These are phyloP conservation scores for Gnathonemus echidnorhynchus DNA, from an alignment of 2,113 vertebrate genomes.

Conservation along the genomic window DNA sequence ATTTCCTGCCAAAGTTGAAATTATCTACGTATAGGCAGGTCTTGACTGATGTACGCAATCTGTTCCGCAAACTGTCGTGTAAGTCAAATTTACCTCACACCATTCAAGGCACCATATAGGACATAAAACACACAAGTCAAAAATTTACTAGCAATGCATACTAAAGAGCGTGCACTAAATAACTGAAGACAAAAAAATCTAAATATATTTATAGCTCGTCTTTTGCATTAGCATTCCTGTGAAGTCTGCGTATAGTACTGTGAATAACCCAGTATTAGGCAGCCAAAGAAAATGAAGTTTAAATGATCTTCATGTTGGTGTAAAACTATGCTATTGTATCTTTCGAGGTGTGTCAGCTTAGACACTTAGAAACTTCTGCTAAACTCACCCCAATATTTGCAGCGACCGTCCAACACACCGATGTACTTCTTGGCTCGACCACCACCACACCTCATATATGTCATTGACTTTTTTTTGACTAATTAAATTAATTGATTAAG, in stretches of 20 bases:
- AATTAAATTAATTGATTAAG: background rate
- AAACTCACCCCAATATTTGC: background rate
- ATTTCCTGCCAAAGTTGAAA: background rate
- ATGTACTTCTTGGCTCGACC: background rate
- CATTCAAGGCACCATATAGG: background rate
- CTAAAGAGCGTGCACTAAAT: background rate
- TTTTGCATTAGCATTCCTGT: background rate
- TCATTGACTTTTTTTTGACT: background rate
- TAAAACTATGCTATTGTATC: background rate
- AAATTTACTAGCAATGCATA: background rate
- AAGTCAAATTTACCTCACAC: background rate
- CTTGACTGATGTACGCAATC: background rate
- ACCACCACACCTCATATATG: background rate
- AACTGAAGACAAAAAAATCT: background rate
- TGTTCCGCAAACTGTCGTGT: background rate
- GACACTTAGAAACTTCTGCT: background rate
- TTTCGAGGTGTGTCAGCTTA: background rate
- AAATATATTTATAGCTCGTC: background rate
- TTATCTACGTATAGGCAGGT: background rate
- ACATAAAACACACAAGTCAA: background rate
- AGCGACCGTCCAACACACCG: background rate
- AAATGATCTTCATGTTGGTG: background rate
- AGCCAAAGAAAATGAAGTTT: background rate
- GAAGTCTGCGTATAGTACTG: background rate
- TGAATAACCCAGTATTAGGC: background rate